Conservation (phyloP, 2,888 invertebrate genomes). For the Archips crataeganus region DNA sequence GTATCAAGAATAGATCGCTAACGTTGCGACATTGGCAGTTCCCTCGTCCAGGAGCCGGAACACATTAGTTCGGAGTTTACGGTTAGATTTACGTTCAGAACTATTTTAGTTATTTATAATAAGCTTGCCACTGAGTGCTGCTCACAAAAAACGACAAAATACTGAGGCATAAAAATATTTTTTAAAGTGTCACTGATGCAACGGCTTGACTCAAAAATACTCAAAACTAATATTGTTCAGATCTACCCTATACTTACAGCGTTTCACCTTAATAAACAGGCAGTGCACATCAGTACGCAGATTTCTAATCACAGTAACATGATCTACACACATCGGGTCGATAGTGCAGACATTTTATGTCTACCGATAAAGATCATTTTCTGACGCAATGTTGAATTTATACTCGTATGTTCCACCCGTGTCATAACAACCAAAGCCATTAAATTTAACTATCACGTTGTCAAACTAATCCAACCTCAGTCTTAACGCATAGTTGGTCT, state of each 20-base stretch:
- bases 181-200: too few relatives aligned
- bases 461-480: slow-evolving; percentile 32
- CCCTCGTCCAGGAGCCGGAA: slow-evolving; percentile 26
- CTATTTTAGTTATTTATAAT: slow-evolving; percentile 16
- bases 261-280: slow-evolving; percentile 6
- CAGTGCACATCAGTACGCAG: background rate
- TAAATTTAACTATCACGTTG: slow-evolving; percentile 38
- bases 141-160: background rate
- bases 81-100: slow-evolving; percentile 14
- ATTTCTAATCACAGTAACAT: slow-evolving; percentile 25
- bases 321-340: slow-evolving; percentile 35
- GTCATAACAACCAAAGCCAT: slow-evolving; percentile 40
- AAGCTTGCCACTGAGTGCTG: background rate
- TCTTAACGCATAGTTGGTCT: slow-evolving; percentile 23
- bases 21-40: slow-evolving; percentile 37
- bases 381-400: slow-evolving; percentile 36
- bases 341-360: slow-evolving; percentile 31
- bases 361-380: slow-evolving; percentile 34
- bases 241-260: too few relatives aligned
- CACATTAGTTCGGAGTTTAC: slow-evolving; percentile 31
- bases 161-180: too few relatives aligned
- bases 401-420: slow-evolving; percentile 29
- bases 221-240: too few relatives aligned
- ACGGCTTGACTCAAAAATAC: too few relatives aligned
- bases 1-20: slow-evolving; percentile 33